Percentiles rank a stretch among this genome's conserved stretches.
Evolutionary conservation across 1,140 invertebrate species (phyloP).

Genomic region (Calephelis nemesis): DNA sequence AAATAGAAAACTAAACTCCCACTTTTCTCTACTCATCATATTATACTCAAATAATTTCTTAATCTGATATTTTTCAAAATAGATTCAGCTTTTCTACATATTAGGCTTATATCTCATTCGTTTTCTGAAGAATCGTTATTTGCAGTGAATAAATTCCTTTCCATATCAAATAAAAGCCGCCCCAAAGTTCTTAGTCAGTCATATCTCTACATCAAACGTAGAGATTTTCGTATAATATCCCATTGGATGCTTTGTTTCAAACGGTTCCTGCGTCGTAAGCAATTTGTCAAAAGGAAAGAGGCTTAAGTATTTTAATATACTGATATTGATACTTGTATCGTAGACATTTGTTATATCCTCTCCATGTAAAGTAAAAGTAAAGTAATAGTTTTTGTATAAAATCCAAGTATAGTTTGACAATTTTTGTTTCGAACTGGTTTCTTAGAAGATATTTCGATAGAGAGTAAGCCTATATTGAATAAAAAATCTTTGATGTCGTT

Average conservation of each 20-base stretch:
- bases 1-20: too few relatives aligned
- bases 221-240: slow-evolving; percentile 29
- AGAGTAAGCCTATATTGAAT: too few relatives aligned
- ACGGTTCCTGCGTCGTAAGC: slow-evolving; percentile 24
- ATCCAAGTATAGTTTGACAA: too few relatives aligned
- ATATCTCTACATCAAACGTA: slow-evolving; percentile 25
- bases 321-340: slow-evolving; percentile 1
- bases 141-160: slow-evolving; percentile 16
- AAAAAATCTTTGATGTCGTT: too few relatives aligned
- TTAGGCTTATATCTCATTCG: not conserved
- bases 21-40: too few relatives aligned
- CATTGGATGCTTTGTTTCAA: slow-evolving; percentile 29
- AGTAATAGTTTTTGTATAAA: too few relatives aligned
- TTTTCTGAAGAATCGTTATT: slow-evolving; percentile 10
- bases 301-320: slow-evolving; percentile 14
- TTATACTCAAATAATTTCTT: too few relatives aligned
- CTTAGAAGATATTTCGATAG: too few relatives aligned
- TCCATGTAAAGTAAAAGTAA: not conserved
- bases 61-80: too few relatives aligned
- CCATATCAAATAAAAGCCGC: slow-evolving; percentile 27
- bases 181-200: slow-evolving; percentile 21
- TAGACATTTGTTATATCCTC: slow-evolving; percentile 1
- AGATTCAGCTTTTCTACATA: too few relatives aligned
- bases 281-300: slow-evolving; percentile 32
- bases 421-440: too few relatives aligned